Evolutionary conservation across 2,888 invertebrate genomes (phyloP).

Genomic region (Standfussiana lucernea): DNA sequence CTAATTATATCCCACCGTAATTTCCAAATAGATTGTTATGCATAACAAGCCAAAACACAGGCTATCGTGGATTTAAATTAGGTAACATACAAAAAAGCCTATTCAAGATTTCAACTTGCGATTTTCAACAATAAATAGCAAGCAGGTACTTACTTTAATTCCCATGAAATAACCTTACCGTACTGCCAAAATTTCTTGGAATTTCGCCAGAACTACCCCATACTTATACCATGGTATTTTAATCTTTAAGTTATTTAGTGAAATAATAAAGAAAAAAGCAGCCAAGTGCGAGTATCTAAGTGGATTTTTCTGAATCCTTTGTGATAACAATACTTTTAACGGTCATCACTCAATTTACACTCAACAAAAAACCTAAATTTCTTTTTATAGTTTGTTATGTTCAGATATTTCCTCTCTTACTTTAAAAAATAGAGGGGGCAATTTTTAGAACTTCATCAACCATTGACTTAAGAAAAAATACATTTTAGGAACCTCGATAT

Average conservation of each 20-base stretch:
- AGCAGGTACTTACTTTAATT: conserved; percentile 19
- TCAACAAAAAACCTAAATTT: no score
- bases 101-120: conserved; percentile 17
- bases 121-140: conserved; percentile 10
- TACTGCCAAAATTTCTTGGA: conserved; percentile 44
- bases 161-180: conserved; percentile 28
- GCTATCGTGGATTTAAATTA: conserved; percentile 21
- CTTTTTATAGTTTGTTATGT: no score
- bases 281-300: no score
- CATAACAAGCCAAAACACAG: not conserved
- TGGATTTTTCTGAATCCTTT: no score
- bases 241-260: conserved; percentile 19
- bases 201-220: conserved; percentile 24
- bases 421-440: no score
- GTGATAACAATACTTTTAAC: no score
- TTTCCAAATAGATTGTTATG: conserved; percentile 10
- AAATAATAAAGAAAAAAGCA: conserved; percentile 25
- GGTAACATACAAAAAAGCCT: conserved; percentile 13
- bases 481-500: no score
- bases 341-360: no score
- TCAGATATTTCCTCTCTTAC: no score
- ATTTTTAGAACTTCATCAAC: no score
- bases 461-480: no score
- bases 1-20: not conserved
- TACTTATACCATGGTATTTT: conserved; percentile 16